phyloP scores from a whole-genome alignment of 2,797 vertebrate genomes.

The Sebastes ruberrimus region DNA sequence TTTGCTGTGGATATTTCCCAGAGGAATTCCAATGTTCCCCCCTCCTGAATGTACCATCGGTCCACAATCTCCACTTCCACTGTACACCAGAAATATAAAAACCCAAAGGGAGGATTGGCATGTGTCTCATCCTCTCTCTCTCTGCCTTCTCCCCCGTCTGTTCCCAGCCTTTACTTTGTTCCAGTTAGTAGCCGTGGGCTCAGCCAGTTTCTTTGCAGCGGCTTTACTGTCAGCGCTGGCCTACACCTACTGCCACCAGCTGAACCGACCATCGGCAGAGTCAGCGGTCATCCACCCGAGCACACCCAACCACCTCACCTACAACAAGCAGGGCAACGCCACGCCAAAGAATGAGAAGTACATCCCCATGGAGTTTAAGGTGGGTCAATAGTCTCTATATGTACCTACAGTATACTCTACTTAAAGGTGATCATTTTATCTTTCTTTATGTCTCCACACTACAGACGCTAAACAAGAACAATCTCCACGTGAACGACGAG shows the following conservation, averaged over 20 bases:
- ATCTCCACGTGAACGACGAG: conserved; percentile 91
- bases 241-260: conserved; percentile 90
- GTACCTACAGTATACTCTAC: not conserved
- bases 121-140: not conserved
- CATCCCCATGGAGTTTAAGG: conserved; percentile 98
- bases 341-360: conserved; percentile 96
- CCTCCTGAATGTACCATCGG: rapidly evolving
- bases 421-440: not conserved
- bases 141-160: not conserved
- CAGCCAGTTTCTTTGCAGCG: conserved; percentile 89
- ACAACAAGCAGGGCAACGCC: conserved; percentile 88
- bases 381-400: conserved; percentile 39
- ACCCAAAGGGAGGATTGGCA: not conserved
- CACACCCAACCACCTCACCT: conserved; percentile 95
- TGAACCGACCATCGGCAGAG: conserved; percentile 86
- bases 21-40: not conserved
- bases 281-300: conserved; percentile 92
- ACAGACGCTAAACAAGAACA: conserved; percentile 97
- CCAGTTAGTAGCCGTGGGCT: conserved; percentile 90
- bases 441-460: not conserved
- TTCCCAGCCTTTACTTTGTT: conserved; percentile 90
- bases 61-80: not conserved
- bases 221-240: conserved; percentile 88
- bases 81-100: not conserved
- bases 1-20: not conserved